These are phyloP conservation scores for Recurvirostra avosetta DNA, from an alignment of 2,113 vertebrate species.

Conservation along the genomic window DNA sequence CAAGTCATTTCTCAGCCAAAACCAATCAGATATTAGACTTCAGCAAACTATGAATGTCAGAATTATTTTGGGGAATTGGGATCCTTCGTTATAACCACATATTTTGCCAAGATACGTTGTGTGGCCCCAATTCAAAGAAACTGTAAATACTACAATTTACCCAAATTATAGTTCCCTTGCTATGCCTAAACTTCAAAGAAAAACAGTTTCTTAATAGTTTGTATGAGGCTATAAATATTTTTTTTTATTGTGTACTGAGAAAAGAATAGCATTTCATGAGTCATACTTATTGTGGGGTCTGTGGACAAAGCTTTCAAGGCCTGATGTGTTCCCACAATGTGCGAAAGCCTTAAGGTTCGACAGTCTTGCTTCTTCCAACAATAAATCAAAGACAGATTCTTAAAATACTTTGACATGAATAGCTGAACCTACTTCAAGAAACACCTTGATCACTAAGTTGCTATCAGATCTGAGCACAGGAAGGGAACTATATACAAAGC, in stretches of 20 bases:
- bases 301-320: not conserved
- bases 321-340: not conserved
- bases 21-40: not conserved
- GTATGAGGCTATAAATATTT: slow-evolving; percentile 9
- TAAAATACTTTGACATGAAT: not conserved
- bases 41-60: not conserved
- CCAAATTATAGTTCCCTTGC: not conserved
- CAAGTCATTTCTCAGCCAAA: not conserved
- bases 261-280: not conserved
- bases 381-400: not conserved
- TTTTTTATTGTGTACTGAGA: not conserved
- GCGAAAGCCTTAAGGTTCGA: not conserved
- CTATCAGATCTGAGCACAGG: not conserved
- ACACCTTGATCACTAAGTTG: not conserved
- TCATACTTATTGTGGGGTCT: slow-evolving; percentile 2
- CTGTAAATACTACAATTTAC: not conserved
- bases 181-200: slow-evolving; percentile 16
- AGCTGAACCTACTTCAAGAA: not conserved
- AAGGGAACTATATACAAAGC: not conserved
- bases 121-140: not conserved
- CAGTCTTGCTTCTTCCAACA: not conserved
- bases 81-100: not conserved
- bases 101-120: not conserved
- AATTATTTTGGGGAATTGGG: not conserved
- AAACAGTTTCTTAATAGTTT: not conserved